phyloP scores from a whole-genome alignment of 2,888 invertebrate genomes.

The Sussaba pulchella region DNA sequence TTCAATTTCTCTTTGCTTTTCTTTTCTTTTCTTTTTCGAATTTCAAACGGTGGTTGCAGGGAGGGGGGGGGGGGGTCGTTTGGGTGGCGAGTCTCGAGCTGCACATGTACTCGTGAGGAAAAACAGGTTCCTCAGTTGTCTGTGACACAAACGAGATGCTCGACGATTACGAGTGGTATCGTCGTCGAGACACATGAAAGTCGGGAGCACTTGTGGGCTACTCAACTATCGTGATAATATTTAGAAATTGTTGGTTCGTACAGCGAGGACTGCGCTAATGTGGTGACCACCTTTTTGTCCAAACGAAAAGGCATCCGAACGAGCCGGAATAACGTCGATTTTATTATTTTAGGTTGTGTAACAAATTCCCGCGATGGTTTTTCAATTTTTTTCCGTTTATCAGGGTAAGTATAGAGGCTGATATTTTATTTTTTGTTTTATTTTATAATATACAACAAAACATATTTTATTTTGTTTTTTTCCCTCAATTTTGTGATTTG shows the following conservation, averaged over 20 bases:
- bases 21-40: not conserved
- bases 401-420: too few relatives aligned
- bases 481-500: too few relatives aligned
- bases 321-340: too few relatives aligned
- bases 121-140: not conserved
- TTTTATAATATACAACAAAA: too few relatives aligned
- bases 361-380: too few relatives aligned
- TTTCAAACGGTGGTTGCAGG: conserved; percentile 13
- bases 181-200: conserved; percentile 50
- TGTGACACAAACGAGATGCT: not conserved
- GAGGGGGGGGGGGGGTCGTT: conserved; percentile 39
- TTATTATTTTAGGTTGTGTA: too few relatives aligned
- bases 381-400: too few relatives aligned
- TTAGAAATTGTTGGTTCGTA: conserved; percentile 41
- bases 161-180: not conserved
- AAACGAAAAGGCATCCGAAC: too few relatives aligned
- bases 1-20: too few relatives aligned
- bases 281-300: conserved; percentile 37
- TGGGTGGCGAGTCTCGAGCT: conserved; percentile 6
- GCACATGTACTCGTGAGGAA: conserved; percentile 8
- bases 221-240: conserved; percentile 66
- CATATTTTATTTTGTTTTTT: too few relatives aligned
- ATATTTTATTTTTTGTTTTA: too few relatives aligned
- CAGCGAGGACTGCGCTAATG: conserved; percentile 34
- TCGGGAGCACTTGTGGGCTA: conserved; percentile 56